These are phyloP conservation scores for Zootoca vivipara DNA, from an alignment of 2,113 vertebrate species.

Conservation along the genomic window DNA sequence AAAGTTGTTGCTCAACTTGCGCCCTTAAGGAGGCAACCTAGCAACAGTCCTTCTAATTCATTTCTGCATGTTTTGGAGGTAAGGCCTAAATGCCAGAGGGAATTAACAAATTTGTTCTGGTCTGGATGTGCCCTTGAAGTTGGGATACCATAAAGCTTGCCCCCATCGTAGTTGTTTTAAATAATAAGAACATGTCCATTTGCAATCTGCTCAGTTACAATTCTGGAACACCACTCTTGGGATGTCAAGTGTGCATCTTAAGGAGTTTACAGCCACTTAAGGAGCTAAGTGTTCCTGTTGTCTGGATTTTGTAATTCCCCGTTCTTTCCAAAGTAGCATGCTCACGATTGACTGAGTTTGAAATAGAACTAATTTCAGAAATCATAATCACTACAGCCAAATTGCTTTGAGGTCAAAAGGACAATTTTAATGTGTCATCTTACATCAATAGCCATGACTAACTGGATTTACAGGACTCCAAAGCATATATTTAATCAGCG, in stretches of 20 bases:
- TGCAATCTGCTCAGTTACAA: not conserved
- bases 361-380: constrained; percentile 35
- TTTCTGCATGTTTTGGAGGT: not conserved
- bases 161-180: not conserved
- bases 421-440: constrained; percentile 6
- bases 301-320: not conserved
- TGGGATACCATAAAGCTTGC: not conserved
- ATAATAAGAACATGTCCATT: not conserved
- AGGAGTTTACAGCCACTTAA: not conserved
- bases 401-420: constrained; percentile 27
- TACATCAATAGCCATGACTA: constrained; percentile 48
- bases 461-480: not conserved
- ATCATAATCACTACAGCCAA: constrained; percentile 33
- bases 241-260: not conserved
- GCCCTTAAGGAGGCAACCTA: not conserved
- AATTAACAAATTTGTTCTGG: not conserved
- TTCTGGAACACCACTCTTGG: not conserved
- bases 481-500: not conserved
- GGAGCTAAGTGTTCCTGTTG: not conserved
- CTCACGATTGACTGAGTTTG: not conserved
- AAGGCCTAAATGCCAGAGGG: not conserved
- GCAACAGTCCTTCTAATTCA: not conserved
- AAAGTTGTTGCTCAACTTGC: not conserved
- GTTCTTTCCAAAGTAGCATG: constrained; percentile 26
- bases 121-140: not conserved